Evolutionary conservation across 1,140 invertebrate genomes (phyloP).

Genomic region (Lucilia cuprina): DNA sequence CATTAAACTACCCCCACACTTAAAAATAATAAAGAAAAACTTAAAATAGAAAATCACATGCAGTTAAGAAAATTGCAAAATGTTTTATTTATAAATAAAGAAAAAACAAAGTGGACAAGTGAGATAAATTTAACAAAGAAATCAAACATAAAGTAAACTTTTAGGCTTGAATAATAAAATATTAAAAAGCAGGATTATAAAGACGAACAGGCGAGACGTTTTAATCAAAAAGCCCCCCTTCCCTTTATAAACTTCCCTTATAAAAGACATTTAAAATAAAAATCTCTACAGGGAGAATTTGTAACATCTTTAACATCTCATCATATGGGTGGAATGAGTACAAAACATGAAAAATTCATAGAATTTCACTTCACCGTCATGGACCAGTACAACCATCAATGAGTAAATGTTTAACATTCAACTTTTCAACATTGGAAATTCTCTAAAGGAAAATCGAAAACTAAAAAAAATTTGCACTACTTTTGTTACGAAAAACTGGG

Average conservation of each 20-base stretch:
- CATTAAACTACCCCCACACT: conserved; percentile 26
- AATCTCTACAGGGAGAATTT: background rate
- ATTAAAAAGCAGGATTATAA: background rate
- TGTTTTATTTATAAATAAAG: background rate
- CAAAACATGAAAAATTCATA: background rate
- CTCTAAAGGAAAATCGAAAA: no score
- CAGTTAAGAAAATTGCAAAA: background rate
- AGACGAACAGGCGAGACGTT: background rate
- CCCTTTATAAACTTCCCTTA: background rate
- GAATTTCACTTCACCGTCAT: background rate
- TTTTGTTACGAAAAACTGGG: no score
- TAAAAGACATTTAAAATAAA: background rate
- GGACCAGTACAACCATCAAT: conserved; percentile 14
- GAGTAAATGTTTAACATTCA: conserved; percentile 25
- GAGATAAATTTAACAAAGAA: background rate
- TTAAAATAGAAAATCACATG: background rate
- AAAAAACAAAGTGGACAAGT: background rate
- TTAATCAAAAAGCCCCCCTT: background rate
- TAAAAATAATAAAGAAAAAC: no score
- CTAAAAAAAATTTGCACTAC: no score
- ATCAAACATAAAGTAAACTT: background rate
- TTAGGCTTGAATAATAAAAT: background rate
- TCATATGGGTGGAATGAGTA: background rate
- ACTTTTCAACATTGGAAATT: conserved; percentile 4
- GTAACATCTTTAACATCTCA: background rate